Evolutionary conservation across 2,797 vertebrate genomes (phyloP).

Genomic region (Aldrovandia affinis): DNA sequence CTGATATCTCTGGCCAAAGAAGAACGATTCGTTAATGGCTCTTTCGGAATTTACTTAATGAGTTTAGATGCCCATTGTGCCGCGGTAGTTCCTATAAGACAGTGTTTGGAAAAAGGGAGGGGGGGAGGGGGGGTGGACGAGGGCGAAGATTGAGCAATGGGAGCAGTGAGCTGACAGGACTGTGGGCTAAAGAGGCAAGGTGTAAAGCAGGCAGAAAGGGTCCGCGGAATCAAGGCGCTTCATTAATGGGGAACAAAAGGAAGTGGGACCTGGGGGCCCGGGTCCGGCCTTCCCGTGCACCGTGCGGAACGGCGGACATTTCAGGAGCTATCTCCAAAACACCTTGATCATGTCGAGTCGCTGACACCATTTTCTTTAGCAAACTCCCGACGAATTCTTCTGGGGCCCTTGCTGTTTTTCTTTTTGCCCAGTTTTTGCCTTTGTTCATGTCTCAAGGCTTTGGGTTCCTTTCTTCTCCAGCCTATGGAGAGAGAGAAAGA

Average conservation of each 20-base stretch:
- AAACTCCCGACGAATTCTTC: conserved; percentile 81
- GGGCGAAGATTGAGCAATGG: conserved; percentile 66
- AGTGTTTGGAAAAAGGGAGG: conserved; percentile 43
- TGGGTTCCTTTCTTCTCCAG: conserved; percentile 84
- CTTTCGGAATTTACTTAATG: conserved; percentile 96
- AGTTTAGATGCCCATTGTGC: conserved; percentile 94
- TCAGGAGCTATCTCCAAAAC: conserved; percentile 66
- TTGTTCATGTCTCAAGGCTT: conserved; percentile 85
- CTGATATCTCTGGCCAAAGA: conserved; percentile 85
- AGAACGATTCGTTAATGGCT: conserved; percentile 89
- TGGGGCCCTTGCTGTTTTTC: conserved; percentile 61
- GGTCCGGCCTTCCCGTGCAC: conserved; percentile 56
- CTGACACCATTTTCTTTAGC: conserved; percentile 83
- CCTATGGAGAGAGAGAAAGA: conserved; percentile 87
- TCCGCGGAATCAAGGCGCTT: conserved; percentile 69
- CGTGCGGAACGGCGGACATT: conserved; percentile 59
- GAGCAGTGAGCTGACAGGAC: conserved; percentile 62
- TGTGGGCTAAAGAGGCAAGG: conserved; percentile 77
- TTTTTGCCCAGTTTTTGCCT: conserved; percentile 66
- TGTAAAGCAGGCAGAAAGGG: conserved; percentile 67
- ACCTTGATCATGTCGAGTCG: conserved; percentile 87
- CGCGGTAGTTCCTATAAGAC: conserved; percentile 73
- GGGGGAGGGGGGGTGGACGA: conserved; percentile 49
- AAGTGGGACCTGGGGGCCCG: conserved; percentile 63
- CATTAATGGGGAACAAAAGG: conserved; percentile 80